Base-by-base conservation (phyloP, 2,797 vertebrate genomes). In the Takifugu rubripes region DNA sequence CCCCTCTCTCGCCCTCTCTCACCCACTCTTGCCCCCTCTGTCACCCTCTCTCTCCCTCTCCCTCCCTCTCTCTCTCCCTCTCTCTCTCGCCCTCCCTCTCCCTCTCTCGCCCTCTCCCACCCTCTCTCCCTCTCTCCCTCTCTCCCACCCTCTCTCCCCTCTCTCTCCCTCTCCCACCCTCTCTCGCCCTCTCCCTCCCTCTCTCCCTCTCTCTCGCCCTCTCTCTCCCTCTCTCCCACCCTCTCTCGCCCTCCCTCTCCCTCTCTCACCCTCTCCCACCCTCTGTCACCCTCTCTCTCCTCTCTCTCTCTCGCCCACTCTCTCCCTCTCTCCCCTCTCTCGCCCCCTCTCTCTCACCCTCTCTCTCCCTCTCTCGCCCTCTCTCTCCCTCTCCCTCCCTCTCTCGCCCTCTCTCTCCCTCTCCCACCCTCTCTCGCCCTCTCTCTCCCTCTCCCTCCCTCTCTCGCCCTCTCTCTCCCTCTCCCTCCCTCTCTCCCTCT, bases 21-120 rank as follows among this genome's bases (percentile, higher is more conserved):
- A n/a, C n/a, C n/a, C n/a, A n/a, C n/a, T n/a, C n/a, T n/a, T n/a
- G 7, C 31, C 31, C 4, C 1, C 31, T 11, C 1, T 1, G 59
- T 70, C 64, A 67, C 61, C 57, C 17, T 68, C 62, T 69, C n/a
- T 65, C 57, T 79, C 61, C 60, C 56, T 70, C 73, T 54, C 57
- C 74, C 74, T 61, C 11, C 21, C 49, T 57, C 29, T 52, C 25
- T 67, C 25, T 59, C 64, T 66, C 49, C 50, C 36, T 54, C 43
- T 47, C 47, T 42, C 46, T 25, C 45, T 6, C 25, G 15, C 36
- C 31, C 52, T 33, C 10, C n/a, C 25, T 40, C 52, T 40, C 52
- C 43, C 0, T 15, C 25, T n/a, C n/a, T n/a, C n/a, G n/a, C n/a
- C n/a, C n/a, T n/a, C n/a, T n/a, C n/a, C n/a, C n/a, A n/a, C n/a